Base-by-base conservation (phyloP, 2,888 invertebrate genomes). In the Spicauda simplicius region DNA sequence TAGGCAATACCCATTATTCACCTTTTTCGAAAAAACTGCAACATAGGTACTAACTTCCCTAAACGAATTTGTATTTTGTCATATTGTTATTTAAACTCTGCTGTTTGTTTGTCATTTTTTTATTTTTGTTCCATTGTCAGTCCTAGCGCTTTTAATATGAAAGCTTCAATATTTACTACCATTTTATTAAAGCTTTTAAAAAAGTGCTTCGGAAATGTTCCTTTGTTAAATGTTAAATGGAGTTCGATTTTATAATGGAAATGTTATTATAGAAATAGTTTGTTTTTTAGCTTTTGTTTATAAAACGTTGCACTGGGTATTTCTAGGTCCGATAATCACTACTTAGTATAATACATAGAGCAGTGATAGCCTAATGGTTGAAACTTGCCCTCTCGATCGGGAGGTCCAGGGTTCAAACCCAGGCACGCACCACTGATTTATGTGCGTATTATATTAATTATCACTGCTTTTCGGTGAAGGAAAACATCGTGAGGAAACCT, bases 41-140 rank as follows among this genome's bases (percentile, higher is more conserved):
- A 58, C 57, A 19, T 58, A 18, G n/a, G n/a, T n/a, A 25, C 41
- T 20, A 58, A 58, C 57, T 41, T 58, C 16, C 12, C 14, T 12
- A 57, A 57, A 58, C 57, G 57, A 58, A 58, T 58, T 37, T 58
- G 57, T 37, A 37, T 58, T 12, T 41, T 14, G 12, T 20, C 2
- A 41, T 45, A 4, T 25, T 56, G 37, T 37, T 45, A 41, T 57
- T 37, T 57, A 41, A 41, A 14, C 41, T 37, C 37, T 41, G 41
- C 37, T 57, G 25, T 25, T 25, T 41, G 19, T 20, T 41, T 18
- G 41, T 45, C 14, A 41, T 45, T 18, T 41, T 57, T 57, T 57
- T 19, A 18, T 16, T 45, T 57, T 19, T 57, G 41, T 57, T 14
- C 14, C 14, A 41, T 41, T 41, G 41, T 14, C 14, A 41, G 41